These are phyloP conservation scores for Beroe forskalii DNA, from an alignment of 37 sponge, comb jelly and placozoan genomes.

Conservation along the genomic window DNA sequence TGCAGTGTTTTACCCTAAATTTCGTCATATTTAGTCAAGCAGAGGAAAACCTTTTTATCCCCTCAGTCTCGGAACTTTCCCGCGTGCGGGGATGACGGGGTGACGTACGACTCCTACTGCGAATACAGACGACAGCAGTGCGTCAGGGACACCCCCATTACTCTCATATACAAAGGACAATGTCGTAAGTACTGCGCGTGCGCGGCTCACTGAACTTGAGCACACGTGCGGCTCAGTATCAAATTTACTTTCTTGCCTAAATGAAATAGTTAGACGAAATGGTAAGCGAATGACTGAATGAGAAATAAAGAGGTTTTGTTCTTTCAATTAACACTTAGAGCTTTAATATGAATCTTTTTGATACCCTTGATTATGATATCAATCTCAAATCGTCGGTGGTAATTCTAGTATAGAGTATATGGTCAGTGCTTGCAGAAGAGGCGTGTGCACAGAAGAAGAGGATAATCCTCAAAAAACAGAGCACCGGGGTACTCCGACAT, in stretches of 20 bases:
- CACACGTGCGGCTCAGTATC: too few species aligned
- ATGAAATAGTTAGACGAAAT: too few species aligned
- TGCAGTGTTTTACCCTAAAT: too few species aligned
- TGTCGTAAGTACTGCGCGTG: slow-evolving; percentile 30
- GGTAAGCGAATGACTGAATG: too few species aligned
- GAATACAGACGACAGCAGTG: slow-evolving; percentile 18
- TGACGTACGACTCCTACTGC: slow-evolving; percentile 9
- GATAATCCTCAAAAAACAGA: background rate
- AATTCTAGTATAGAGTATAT: background rate
- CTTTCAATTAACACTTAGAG: too few species aligned
- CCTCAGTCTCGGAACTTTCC: background rate
- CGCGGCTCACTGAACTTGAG: too few species aligned
- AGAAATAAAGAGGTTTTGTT: too few species aligned
- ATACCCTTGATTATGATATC: background rate
- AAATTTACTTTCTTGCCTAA: too few species aligned
- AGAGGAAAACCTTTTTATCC: too few species aligned
- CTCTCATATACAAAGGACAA: background rate
- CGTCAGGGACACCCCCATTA: background rate
- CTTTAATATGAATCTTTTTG: too few species aligned
- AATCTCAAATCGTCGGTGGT: background rate
- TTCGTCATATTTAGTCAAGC: too few species aligned
- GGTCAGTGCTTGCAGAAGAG: background rate
- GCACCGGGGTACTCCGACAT: background rate
- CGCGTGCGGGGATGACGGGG: slow-evolving; percentile 4
- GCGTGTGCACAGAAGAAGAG: background rate